phyloP scores from a whole-genome alignment of 2,888 invertebrate genomes.

The Diplazon laetatorius region DNA sequence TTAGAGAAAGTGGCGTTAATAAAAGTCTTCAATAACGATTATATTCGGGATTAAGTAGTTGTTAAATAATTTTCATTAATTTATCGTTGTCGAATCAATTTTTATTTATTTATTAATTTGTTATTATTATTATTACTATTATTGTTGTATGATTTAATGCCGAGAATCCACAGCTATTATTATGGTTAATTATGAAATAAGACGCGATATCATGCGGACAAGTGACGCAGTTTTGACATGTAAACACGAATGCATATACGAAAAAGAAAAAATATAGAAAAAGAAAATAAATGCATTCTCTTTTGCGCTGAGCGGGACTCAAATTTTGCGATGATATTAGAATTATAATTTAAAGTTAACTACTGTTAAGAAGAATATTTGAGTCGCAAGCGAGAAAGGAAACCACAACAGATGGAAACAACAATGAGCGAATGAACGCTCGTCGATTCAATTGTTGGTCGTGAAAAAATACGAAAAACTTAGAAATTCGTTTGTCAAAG shows the following conservation, averaged over 20 bases:
- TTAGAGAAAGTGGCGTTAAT: slow-evolving; percentile 72
- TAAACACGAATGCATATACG: slow-evolving; percentile 38
- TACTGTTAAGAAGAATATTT: slow-evolving; percentile 58
- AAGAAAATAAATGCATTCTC: slow-evolving; percentile 48
- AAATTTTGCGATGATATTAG: slow-evolving; percentile 68
- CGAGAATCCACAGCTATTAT: slow-evolving; percentile 45
- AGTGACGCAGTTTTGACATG: background rate
- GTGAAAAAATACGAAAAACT: slow-evolving; percentile 45
- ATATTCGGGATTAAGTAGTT: slow-evolving; percentile 61
- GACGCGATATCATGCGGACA: slow-evolving; percentile 34
- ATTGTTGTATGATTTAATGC: slow-evolving; percentile 12
- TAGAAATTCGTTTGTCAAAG: slow-evolving; percentile 7
- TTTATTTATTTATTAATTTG: slow-evolving; percentile 32
- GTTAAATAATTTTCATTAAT: slow-evolving; percentile 46
- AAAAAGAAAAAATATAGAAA: slow-evolving; percentile 33
- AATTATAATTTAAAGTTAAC: slow-evolving; percentile 55
- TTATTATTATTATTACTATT: too few species aligned
- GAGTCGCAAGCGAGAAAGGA: slow-evolving; percentile 55
- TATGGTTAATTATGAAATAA: slow-evolving; percentile 34
- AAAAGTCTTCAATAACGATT: slow-evolving; percentile 72
- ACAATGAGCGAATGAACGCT: slow-evolving; percentile 30
- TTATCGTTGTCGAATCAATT: slow-evolving; percentile 27
- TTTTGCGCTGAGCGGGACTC: slow-evolving; percentile 65
- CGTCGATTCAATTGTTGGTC: slow-evolving; percentile 33
- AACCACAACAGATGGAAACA: too few species aligned